Evolutionary conservation across 2,113 vertebrate genomes (phyloP), one percentile per base, ranked within the genome.

Genomic region (Myodes glareolus): DNA sequence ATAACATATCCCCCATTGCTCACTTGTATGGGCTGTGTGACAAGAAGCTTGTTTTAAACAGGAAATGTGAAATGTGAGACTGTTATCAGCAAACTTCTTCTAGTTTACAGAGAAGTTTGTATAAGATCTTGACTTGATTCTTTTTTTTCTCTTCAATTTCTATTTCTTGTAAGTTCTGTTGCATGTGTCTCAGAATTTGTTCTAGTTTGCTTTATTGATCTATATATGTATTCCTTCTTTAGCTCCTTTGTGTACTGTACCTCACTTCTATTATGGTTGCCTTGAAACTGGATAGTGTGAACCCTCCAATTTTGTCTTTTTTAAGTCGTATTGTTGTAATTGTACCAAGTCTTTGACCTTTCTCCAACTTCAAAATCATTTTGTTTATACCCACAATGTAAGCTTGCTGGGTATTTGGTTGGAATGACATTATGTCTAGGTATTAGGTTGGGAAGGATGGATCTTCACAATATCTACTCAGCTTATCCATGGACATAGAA

Each of bases 161-260:
- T 96, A 55, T 50, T 95, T 77, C 75, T 90, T 96, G 82, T 36
- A 92, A 87, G 17, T 65, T 94, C 85, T 87, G 45, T 72, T 81
- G 90, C 14, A 31, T 96, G 9, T 92, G 29, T 39, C 55, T 92
- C 58, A 90, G 93, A 94, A 92, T 88, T 88, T 92, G 97, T 84
- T 94, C 70, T 80, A 78, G 81, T 95, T 45, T 90, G 16, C 86
- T 70, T 47, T 82, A 33, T 58, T 90, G 70, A 75, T 92, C 63
- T 70, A 25, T 89, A n/a, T 77, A 17, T 39, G 7, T 77, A 72
- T 95, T 92, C 63, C 73, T 91, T 89, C 73, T 93, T 88, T 80
- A 93, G 58, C 33, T 97, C n/a, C 67, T 23, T 92, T 95, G 14
- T 95, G 36, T 94, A 47, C 21, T 84, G 3, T 87, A 63, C n/a